These are phyloP conservation scores for Onchidella celtica DNA, from an alignment of 2,888 invertebrate species.

Conservation along the genomic window DNA sequence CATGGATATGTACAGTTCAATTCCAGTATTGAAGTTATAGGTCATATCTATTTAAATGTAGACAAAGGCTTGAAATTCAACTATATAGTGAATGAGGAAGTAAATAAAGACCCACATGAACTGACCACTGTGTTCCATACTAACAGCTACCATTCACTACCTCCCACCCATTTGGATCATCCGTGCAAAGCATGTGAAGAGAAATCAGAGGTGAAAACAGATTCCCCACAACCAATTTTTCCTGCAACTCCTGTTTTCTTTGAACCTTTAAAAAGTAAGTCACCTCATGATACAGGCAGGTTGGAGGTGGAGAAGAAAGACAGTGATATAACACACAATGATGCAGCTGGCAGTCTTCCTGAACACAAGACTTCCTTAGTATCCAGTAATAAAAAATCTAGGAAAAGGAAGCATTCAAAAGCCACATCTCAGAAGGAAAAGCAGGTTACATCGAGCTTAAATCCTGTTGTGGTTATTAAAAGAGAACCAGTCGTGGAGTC, in stretches of 20 bases:
- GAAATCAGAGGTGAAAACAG: too few species aligned
- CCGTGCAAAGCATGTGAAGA: background rate
- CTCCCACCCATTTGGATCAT: background rate
- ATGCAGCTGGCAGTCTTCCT: too few species aligned
- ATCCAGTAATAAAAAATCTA: too few species aligned
- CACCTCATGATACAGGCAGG: too few species aligned
- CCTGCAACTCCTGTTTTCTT: too few species aligned
- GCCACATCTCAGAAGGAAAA: background rate
- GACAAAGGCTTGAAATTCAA: slow-evolving; percentile 30
- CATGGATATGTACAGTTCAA: slow-evolving; percentile 32
- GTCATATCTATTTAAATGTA: slow-evolving; percentile 32
- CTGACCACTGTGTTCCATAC: slow-evolving; percentile 15
- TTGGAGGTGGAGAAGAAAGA: background rate
- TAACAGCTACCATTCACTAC: slow-evolving; percentile 28
- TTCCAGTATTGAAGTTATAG: slow-evolving; percentile 37
- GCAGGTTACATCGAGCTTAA: background rate
- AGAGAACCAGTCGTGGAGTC: background rate
- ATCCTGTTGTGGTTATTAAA: background rate
- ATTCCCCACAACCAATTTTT: too few species aligned
- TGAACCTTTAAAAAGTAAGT: too few species aligned
- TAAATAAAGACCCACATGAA: background rate
- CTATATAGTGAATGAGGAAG: slow-evolving; percentile 37
- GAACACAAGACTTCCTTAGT: too few species aligned
- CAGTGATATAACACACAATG: too few species aligned
- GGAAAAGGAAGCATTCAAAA: too few species aligned